Evolutionary conservation across 2,113 vertebrate species (phyloP), one percentile per base, ranked within the genome.

Genomic region (Elaphurus davidianus): DNA sequence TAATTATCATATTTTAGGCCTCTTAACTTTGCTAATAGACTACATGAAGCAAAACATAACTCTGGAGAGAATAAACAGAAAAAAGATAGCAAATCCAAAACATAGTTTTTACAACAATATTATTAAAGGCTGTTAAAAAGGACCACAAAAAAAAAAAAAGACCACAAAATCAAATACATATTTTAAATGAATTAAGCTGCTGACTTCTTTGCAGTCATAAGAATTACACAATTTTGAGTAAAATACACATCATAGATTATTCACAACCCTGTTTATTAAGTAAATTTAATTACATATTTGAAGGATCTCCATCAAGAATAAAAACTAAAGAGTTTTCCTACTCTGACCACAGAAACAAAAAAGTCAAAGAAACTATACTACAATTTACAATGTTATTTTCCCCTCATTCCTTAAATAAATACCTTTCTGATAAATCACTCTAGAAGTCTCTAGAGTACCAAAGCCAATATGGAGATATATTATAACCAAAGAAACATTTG

Each of bases 401-500:
- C 87, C 78, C 21, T 96, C 60, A 79, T 95, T 97, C 85, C 60
- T 94, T 88, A 97, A 95, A 94, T 90, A 97, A 95, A 88, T 94
- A 96, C 14, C 23, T 81, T 94, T 94, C 93, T 96, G 91, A 97
- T 92, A 97, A 98, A 98, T 97, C 60, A 97, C 96, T 96, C 97
- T 92, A 96, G 92, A 98, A 96, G 45, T 96, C 96, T 98, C 96
- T 86, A 93, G 97, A 98, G 98, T 97, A 94, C 90, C 76, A 97
- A 98, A 98, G 79, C 81, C 96, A 98, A 98, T 94, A 96, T 98
- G 89, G 95, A 98, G 78, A 97, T 98, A 90, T 93, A 97, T 97
- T 97, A 97, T 95, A 98, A 97, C 86, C 88, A 97, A 98, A 97
- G 93, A 98, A 98, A 97, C 97, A 95, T 95, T 97, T 96, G 93